Conservation (phyloP, 2,797 vertebrate species). For the Semaprochilodus insignis region DNA sequence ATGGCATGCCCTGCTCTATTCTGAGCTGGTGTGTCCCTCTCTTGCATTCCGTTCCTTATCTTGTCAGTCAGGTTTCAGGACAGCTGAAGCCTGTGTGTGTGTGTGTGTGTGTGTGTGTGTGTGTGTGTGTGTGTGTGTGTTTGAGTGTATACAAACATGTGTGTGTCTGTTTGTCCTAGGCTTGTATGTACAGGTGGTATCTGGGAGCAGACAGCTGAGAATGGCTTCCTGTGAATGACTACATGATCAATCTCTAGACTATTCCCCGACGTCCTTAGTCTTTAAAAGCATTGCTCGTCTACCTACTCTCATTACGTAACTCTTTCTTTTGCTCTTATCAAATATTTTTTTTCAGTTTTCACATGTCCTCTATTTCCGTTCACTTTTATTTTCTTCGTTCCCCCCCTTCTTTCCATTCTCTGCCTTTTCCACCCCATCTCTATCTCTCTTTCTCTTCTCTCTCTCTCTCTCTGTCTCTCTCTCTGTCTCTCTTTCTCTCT, state of each 20-base stretch:
- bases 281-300: conserved; percentile 42
- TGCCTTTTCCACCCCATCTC: neutral
- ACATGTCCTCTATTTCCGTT: neutral
- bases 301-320: neutral
- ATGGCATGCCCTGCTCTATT: conserved; percentile 67
- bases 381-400: neutral
- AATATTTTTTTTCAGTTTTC: neutral
- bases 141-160: too few relatives aligned
- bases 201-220: conserved; percentile 81
- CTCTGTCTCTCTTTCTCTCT: conserved; percentile 53
- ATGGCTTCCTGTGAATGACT: conserved; percentile 66
- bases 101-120: conserved; percentile 17
- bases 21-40: conserved; percentile 65
- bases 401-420: neutral
- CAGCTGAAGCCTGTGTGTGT: conserved; percentile 71
- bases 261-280: conserved; percentile 35
- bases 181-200: conserved; percentile 69
- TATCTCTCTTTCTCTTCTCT: conserved; percentile 24
- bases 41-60: conserved; percentile 77
- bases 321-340: neutral
- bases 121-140: conserved; percentile 56
- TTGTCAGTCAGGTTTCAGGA: conserved; percentile 63
- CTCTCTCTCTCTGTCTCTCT: conserved; percentile 23
- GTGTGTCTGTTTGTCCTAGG: conserved; percentile 57
- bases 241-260: conserved; percentile 19